Percentiles rank a stretch among this genome's conserved stretches.
Evolutionary conservation across 2,797 vertebrate genomes (phyloP).

Genomic region (Propithecus perrieri): DNA sequence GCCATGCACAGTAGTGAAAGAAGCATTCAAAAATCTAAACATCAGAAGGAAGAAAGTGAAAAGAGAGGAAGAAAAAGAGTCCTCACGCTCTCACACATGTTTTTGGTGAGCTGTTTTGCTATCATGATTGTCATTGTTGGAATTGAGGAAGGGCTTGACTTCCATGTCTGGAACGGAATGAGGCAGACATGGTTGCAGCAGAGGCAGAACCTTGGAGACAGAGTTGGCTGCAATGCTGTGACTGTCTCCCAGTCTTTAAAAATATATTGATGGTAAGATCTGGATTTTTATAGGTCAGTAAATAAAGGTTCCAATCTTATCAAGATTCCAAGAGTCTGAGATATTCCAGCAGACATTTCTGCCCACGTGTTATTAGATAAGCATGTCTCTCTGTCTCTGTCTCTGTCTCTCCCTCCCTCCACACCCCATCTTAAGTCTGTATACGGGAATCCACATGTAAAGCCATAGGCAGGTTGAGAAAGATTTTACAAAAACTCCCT

Average conservation of each 20-base stretch:
- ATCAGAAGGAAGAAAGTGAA: not conserved
- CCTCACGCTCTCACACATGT: fast-evolving
- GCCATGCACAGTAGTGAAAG: not conserved
- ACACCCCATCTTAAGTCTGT: not conserved
- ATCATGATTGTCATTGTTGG: not conserved
- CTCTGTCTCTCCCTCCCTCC: not conserved
- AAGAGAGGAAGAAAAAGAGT: not conserved
- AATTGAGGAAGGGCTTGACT: not conserved
- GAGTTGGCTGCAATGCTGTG: not conserved
- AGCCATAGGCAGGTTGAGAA: not conserved
- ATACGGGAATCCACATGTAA: not conserved
- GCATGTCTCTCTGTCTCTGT: not conserved
- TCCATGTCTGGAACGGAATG: not conserved
- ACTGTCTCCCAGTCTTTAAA: not conserved
- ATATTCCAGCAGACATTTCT: not conserved
- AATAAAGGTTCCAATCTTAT: not conserved
- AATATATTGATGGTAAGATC: not conserved
- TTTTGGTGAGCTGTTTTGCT: not conserved
- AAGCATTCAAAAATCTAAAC: not conserved
- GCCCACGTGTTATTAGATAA: not conserved
- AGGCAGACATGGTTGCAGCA: not conserved
- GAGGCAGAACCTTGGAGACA: not conserved
- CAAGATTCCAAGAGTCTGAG: not conserved
- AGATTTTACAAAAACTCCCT: not conserved
- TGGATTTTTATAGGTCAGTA: not conserved